phyloP scores from a whole-genome alignment of 1,140 invertebrate genomes.

The Bombus turneri region DNA sequence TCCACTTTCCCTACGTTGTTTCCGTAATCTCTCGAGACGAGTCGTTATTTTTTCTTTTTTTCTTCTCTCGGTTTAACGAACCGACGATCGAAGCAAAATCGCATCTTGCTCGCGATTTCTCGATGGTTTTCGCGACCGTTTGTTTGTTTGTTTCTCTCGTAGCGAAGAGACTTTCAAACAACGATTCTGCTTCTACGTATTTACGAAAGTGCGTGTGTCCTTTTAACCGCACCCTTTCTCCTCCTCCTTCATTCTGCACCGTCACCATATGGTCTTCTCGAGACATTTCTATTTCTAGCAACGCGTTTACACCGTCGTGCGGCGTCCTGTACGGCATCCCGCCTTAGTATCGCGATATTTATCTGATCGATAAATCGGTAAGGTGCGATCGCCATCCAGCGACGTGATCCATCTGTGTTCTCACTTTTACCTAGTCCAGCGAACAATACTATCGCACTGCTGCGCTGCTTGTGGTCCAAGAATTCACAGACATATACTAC shows the following conservation, averaged over 20 bases:
- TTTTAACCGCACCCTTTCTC: background rate
- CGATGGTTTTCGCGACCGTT: no score
- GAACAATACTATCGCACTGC: background rate
- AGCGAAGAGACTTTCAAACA: background rate
- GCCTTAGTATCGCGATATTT: background rate
- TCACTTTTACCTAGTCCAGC: background rate
- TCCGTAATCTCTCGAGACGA: no score
- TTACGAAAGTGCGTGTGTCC: background rate
- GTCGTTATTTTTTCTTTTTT: no score
- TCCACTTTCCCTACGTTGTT: no score
- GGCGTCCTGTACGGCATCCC: no score
- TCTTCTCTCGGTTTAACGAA: slow-evolving; percentile 62
- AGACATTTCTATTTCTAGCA: slow-evolving; percentile 3
- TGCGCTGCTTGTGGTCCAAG: background rate
- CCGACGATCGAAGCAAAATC: slow-evolving; percentile 60
- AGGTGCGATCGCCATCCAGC: background rate
- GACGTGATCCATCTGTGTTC: no score
- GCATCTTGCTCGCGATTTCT: slow-evolving; percentile 39
- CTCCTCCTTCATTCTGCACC: background rate
- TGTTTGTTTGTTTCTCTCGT: no score
- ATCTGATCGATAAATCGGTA: background rate
- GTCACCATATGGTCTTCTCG: background rate
- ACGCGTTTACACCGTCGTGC: background rate
- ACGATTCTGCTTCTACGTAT: background rate
- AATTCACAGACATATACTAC: background rate